Evolutionary conservation across 64 coral and sea anemone species (phyloP), one percentile per base, ranked within the genome.

Genomic region (Pachyseris speciosa): DNA sequence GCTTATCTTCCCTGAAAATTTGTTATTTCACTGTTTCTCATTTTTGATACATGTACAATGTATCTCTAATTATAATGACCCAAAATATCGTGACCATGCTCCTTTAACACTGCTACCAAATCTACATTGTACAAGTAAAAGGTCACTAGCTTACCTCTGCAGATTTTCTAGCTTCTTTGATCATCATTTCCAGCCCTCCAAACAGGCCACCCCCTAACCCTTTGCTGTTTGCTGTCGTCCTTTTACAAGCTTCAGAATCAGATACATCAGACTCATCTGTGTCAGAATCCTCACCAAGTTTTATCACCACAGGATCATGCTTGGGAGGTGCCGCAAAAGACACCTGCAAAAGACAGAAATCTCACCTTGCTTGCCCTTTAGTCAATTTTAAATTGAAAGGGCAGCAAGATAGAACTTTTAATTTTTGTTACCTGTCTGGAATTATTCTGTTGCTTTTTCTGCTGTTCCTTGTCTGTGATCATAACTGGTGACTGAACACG

Each of bases 121-220:
- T n/a, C n/a, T n/a, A 50, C 9, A 1, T 16, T 73, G 27, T 33
- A 5, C 24, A 9, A 32, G n/a, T 16, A 20, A n/a, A 43, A 30
- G 12, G 30, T 53, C 33, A 5, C 0, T 1, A 36, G 44, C 27
- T 77, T 87, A 97, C 95, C 79, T 93, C 91, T 49, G 84, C 95
- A 73, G 95, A 97, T 17, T 97, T 85, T 64, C 95, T 71, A 77
- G 95, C 95, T 81, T 97, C 74, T 50, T 97, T 97, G 36, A 97
- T 89, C 95, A 97, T 97, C 70, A 93, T 87, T 50, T 97, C 95
- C 27, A 97, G 79, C 3, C 95, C 89, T 80, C 95, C 95, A 97
- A 97, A 97, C 20, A 97, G 84, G 25, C 95, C 85, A 47, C 86
- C 57, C 15, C 57, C 55, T 36, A 73, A 30, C 11, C 24, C n/a